These are phyloP conservation scores for Callyntrura guangdongensis DNA, from an alignment of 2,888 invertebrate species.

Conservation along the genomic window DNA sequence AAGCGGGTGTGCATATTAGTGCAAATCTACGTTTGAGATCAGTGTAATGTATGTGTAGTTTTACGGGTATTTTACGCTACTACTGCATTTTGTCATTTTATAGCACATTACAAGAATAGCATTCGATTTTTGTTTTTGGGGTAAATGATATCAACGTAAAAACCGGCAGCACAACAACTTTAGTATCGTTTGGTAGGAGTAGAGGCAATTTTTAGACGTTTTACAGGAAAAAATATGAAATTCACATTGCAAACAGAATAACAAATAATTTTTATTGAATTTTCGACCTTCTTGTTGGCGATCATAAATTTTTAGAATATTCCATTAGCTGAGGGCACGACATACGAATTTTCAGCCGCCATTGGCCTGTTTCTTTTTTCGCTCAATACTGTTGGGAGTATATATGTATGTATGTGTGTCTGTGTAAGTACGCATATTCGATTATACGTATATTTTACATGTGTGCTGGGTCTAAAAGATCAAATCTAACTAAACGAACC, in stretches of 20 bases:
- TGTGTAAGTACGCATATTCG: not conserved
- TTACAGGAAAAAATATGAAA: not conserved
- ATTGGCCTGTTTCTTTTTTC: conserved; percentile 25
- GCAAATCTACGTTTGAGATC: not conserved
- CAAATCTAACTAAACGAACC: conserved; percentile 51
- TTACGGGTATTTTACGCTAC: not conserved
- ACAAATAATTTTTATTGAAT: not conserved
- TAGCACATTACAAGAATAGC: not conserved
- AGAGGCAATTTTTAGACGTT: not conserved
- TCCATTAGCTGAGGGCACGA: conserved; percentile 61
- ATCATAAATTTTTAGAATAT: conserved; percentile 17
- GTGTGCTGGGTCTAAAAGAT: conserved; percentile 41
- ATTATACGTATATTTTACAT: not conserved
- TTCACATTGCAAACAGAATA: not conserved
- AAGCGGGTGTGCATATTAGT: conserved; percentile 2
- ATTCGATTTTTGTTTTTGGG: too few species aligned
- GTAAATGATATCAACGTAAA: too few species aligned
- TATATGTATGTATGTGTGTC: not conserved
- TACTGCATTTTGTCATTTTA: not conserved
- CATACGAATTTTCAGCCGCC: not conserved
- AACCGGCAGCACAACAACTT: too few species aligned
- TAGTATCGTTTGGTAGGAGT: not conserved
- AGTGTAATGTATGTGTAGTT: too few species aligned
- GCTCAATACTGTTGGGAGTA: conserved; percentile 2
- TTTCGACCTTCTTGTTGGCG: not conserved